A percentile compares a stretch with the other conserved stretches of the same genome.
phyloP scores from a whole-genome alignment of 2,113 vertebrate species.

The Silurus meridionalis region DNA sequence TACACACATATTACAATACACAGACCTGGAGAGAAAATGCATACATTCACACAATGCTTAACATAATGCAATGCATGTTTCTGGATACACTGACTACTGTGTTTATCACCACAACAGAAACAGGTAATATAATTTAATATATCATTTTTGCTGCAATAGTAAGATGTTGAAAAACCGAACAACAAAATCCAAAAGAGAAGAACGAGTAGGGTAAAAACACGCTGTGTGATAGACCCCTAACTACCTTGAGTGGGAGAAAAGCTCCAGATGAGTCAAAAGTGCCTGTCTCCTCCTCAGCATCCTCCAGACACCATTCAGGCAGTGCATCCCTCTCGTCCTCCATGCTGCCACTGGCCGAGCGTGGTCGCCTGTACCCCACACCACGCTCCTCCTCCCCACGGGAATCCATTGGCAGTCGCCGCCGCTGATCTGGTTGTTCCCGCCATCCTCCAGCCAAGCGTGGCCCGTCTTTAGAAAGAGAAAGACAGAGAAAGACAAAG shows the following conservation, averaged over 20 bases:
- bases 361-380: conserved; percentile 83
- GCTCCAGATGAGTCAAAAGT: conserved; percentile 98
- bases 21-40: neutral
- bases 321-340: conserved; percentile 94
- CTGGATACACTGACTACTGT: neutral
- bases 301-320: conserved; percentile 97
- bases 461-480: conserved; percentile 74
- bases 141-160: neutral
- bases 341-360: conserved; percentile 88
- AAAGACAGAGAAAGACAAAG: neutral
- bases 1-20: neutral
- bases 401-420: conserved; percentile 91
- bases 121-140: neutral
- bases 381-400: conserved; percentile 90
- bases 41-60: neutral
- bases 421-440: conserved; percentile 88
- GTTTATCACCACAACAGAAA: neutral
- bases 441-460: conserved; percentile 91
- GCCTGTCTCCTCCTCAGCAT: conserved; percentile 95
- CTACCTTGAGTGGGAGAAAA: conserved; percentile 91
- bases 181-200: neutral
- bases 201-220: neutral
- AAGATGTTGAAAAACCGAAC: neutral
- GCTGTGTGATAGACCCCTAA: neutral
- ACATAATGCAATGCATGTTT: neutral